Conservation (phyloP, 2,113 vertebrate genomes). For the Laticauda laticaudata region DNA sequence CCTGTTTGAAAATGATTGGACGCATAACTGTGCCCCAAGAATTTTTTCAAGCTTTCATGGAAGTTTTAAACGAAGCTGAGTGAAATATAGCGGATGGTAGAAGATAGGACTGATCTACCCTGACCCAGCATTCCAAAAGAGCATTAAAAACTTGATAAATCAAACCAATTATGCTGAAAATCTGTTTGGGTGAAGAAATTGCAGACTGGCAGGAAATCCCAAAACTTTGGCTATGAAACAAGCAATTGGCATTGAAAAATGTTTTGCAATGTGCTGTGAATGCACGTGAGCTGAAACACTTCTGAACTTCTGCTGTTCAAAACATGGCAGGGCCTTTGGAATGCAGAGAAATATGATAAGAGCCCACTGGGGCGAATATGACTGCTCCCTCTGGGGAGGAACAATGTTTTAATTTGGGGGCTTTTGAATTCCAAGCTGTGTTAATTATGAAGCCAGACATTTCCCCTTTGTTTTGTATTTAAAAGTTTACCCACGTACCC, state of each 20-base stretch:
- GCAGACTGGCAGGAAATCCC: neutral
- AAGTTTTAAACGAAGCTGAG: neutral
- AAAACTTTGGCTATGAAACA: neutral
- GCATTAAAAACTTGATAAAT: constrained; percentile 19
- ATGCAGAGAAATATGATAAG: neutral
- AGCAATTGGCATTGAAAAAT: neutral
- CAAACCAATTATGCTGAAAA: constrained; percentile 24
- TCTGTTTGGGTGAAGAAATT: constrained; percentile 37
- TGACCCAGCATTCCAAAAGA: constrained; percentile 2
- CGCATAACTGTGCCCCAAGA: neutral
- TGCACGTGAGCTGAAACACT: neutral
- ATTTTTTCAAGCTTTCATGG: neutral
- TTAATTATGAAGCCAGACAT: neutral
- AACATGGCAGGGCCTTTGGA: neutral
- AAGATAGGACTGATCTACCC: neutral
- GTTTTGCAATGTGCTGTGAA: neutral
- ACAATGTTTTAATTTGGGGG: neutral
- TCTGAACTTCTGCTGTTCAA: constrained; percentile 9
- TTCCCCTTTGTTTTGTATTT: neutral
- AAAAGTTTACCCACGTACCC: neutral
- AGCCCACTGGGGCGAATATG: neutral
- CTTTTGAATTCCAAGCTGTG: neutral
- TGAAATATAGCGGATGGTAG: neutral
- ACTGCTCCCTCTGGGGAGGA: neutral
- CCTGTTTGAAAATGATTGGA: neutral